A percentile compares a stretch with the other conserved stretches of the same genome.
These are phyloP conservation scores for Hirudinaria manillensis DNA, from an alignment of 2,888 invertebrate genomes.

Conservation along the genomic window DNA sequence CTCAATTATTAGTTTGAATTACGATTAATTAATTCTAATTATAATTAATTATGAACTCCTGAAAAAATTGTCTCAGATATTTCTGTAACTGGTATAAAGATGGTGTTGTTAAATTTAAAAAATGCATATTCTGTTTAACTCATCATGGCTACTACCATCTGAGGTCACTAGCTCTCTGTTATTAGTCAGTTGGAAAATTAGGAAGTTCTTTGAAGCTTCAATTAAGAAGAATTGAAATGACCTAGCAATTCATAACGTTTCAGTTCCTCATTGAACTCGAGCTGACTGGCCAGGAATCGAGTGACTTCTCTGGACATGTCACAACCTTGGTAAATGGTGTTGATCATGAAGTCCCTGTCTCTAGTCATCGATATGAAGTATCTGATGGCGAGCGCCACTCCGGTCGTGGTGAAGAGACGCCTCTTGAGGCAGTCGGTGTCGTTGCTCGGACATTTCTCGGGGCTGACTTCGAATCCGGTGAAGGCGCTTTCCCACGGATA, in stretches of 20 bases:
- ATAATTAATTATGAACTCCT: too few species aligned
- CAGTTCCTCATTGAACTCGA: constrained; percentile 39
- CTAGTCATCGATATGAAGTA: constrained; percentile 49
- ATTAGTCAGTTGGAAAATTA: too few species aligned
- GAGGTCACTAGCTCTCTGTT: too few species aligned
- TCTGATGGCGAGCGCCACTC: constrained; percentile 46
- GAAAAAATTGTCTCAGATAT: too few species aligned
- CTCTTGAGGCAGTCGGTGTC: constrained; percentile 31
- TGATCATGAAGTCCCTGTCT: constrained; percentile 44
- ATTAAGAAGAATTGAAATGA: too few species aligned
- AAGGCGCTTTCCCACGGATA: constrained; percentile 44
- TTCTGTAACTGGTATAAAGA: too few species aligned
- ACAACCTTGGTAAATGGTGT: constrained; percentile 42
- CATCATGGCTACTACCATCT: too few species aligned
- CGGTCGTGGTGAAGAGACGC: constrained; percentile 45
- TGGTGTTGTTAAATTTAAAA: too few species aligned
- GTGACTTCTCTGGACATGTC: constrained; percentile 47
- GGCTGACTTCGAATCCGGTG: constrained; percentile 41
- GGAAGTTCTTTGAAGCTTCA: too few species aligned
- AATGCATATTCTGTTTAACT: too few species aligned
- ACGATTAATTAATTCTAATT: too few species aligned
- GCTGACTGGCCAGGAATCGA: constrained; percentile 46
- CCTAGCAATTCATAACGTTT: constrained; percentile 42
- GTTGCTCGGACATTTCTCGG: constrained; percentile 31
- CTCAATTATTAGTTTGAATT: too few species aligned